These are phyloP conservation scores for Apis dorsata DNA, from an alignment of 1,140 invertebrate genomes.

Conservation along the genomic window DNA sequence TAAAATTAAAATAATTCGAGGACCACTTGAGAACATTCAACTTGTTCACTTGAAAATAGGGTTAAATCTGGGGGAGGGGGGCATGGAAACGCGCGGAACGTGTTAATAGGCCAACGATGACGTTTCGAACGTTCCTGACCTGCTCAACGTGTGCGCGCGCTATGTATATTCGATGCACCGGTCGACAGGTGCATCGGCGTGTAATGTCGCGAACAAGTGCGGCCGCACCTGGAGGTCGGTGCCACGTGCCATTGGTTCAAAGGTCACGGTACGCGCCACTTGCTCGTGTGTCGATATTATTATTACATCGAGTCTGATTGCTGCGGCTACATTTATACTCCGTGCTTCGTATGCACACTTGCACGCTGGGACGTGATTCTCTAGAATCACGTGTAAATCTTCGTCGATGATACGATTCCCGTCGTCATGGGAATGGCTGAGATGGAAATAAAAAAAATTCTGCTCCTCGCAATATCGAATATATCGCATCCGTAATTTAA, in stretches of 20 bases:
- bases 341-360: not conserved
- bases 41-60: too few species aligned
- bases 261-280: conserved; percentile 52
- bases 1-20: too few species aligned
- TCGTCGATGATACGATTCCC: conserved; percentile 1
- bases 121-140: conserved; percentile 39
- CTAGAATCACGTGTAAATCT: not conserved
- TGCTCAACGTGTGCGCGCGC: conserved; percentile 27
- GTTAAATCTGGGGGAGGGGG: not conserved
- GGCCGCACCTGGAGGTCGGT: conserved; percentile 15
- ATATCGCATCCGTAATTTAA: not conserved
- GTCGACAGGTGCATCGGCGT: conserved; percentile 2
- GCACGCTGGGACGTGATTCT: not conserved
- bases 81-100: not conserved
- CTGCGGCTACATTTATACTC: not conserved
- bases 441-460: not conserved
- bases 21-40: too few species aligned
- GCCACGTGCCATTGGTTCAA: conserved; percentile 49
- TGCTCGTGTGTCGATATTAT: conserved; percentile 36
- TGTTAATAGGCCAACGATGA: conserved; percentile 3
- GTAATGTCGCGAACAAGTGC: conserved; percentile 15
- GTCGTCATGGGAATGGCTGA: not conserved
- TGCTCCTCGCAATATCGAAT: not conserved
- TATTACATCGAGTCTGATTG: not conserved
- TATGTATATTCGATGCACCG: not conserved